Evolutionary conservation across 1,140 invertebrate genomes (phyloP), one percentile per base, ranked within the genome.

Genomic region (Diachasma alloeum): DNA sequence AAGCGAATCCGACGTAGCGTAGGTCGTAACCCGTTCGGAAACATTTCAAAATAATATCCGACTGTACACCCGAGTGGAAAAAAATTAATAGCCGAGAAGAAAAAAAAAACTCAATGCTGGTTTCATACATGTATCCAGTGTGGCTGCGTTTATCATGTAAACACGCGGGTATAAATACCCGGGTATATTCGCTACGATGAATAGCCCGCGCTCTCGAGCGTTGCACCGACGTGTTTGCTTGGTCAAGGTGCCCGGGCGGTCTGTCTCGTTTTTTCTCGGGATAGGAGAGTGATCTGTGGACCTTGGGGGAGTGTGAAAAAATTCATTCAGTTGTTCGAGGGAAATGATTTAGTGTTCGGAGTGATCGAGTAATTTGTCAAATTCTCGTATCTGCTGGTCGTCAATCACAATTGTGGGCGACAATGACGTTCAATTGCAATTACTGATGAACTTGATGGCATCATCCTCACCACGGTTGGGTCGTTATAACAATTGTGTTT

Each of bases 241-340:
- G 83, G 83, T 84, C 83, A 84, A 83, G 83, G 83, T 82, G 83
- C 79, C 80, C 31, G 31, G 31, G 31, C 31, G 31, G 31, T 31
- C 73, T 48, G 31, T 66, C 42, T 42, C 36, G 42, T 67, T 67
- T 73, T 42, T 44, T 63, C 39, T 24, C 22, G n/a, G 9, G n/a
- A 46, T 1, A 46, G 44, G 9, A 53, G 17, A n/a, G 48, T 13
- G 17, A 53, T 4, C 10, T 4, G 3, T 15, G 0, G 48, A 17
- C 48, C 48, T 42, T 56, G 24, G 15, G 24, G 10, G 8, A 11
- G 24, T 63, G 24, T 63, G 59, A 31, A 24, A 53, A 63, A 26
- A 63, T 26, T 63, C 6, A 63, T 26, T 63, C 22, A 63, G 15
- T 4, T 5, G 15, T 63, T 63, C 11, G 15, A 26, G 11, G n/a